A percentile compares a stretch with the other conserved stretches of the same genome.
Evolutionary conservation across 2,797 vertebrate species (phyloP).

Genomic region (Nannoperca obscura): DNA sequence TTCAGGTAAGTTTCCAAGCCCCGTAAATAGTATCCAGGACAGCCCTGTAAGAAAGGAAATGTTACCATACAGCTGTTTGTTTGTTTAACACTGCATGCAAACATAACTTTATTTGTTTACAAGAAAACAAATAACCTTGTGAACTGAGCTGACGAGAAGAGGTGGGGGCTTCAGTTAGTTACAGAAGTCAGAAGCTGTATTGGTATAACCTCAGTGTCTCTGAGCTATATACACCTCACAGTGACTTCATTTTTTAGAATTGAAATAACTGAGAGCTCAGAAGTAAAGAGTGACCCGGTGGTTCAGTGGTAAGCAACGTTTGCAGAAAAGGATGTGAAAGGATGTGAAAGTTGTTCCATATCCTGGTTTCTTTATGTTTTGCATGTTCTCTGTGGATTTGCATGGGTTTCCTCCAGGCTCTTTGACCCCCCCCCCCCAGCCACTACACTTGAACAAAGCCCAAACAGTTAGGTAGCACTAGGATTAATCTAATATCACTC

Average conservation of each 20-base stretch:
- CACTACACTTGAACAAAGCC: neutral
- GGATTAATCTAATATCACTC: too few relatives aligned
- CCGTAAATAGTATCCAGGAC: too few relatives aligned
- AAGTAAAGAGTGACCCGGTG: neutral
- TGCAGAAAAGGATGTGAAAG: neutral
- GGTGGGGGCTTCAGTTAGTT: neutral
- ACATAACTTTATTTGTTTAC: neutral
- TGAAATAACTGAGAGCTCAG: too few relatives aligned
- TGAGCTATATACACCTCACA: neutral
- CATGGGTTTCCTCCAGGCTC: neutral
- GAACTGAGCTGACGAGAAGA: neutral
- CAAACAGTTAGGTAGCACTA: too few relatives aligned
- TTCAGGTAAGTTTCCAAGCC: too few relatives aligned
- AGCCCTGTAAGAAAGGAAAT: too few relatives aligned
- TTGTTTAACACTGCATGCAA: too few relatives aligned
- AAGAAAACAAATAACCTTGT: neutral
- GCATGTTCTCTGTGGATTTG: constrained; percentile 5
- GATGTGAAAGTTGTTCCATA: neutral
- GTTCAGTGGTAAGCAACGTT: neutral
- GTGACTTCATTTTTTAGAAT: neutral
- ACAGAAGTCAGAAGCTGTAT: too few relatives aligned
- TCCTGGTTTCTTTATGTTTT: neutral
- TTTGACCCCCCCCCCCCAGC: neutral
- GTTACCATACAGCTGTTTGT: too few relatives aligned
- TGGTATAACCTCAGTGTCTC: too few relatives aligned